Base-by-base conservation (phyloP, 2,797 vertebrate genomes). In the Halcyon smyrnensis region DNA sequence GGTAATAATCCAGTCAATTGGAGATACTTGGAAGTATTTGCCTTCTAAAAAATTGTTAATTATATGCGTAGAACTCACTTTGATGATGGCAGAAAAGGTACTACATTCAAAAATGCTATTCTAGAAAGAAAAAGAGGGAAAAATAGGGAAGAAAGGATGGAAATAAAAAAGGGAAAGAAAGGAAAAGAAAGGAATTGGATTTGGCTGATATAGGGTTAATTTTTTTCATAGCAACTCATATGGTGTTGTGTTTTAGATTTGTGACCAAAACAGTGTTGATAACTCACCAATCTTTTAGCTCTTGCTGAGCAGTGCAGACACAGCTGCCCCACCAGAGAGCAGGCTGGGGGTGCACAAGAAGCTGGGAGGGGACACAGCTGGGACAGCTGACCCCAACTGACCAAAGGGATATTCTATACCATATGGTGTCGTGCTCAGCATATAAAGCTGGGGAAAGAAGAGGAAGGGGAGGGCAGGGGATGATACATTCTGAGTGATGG, bases 301-400 rank as follows among this genome's bases (percentile, higher is more conserved):
- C 19, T 28, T 37, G 27, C 63, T 28, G 48, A 76, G 21, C 34
- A 21, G 24, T 39, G n/a, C 51, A 62, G 12, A n/a, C 23, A 51
- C 27, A 70, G 37, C 32, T 37, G n/a, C 36, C 50, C 13, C 1
- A 0, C 36, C 32, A 43, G 41, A 0, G 1, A 36, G 48, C 2
- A 27, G 48, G 4, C 79, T 37, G 56, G 30, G 12, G 34, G 6
- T 17, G 48, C 36, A 50, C 36, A 48, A 56, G 41, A 12, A 2
- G 7, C 3, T 76, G 56, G 39, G 8, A 76, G 70, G 39, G 34
- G 41, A 46, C 70, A 68, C 53, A 80, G 37, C 24, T 13, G 17
- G 48, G 27, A 51, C 34, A 69, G 19, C 13, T 51, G 46, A 37
- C 46, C n/a, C 25, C n/a, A 69, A 6, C 13, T 51, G 46, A 37